Base-by-base conservation (phyloP, 2,113 vertebrate genomes). In the Genyomyrus donnyi region DNA sequence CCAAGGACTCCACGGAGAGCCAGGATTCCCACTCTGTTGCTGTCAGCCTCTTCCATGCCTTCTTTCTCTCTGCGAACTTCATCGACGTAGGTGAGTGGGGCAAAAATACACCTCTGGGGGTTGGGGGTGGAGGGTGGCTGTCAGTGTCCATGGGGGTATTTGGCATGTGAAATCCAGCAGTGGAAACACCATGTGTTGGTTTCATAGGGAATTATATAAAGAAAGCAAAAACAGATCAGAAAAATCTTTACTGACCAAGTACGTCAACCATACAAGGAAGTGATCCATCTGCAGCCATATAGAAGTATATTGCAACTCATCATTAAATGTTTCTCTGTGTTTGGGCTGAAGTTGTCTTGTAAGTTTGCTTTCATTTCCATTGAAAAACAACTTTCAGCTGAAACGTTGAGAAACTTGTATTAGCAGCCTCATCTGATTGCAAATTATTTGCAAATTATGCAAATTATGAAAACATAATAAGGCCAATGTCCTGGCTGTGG, bases 1-100 rank as follows among this genome's bases (percentile, higher is more conserved):
- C 35, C 24, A 31, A 80, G 31, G 31, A 0, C 88, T 42, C 31
- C 49, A 84, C 3, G 39, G 21, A 83, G 70, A 24, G 45, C 48
- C 31, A 0, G 70, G 93, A 95, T 86, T 95, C 94, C 3, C 91
- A 89, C 8, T 58, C 92, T 87, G 94, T 93, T 91, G 91, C 91
- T 0, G 58, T 88, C 80, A 92, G 92, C 89, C 90, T 94, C 31
- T 93, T 91, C 91, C 94, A 93, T 91, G 93, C 91, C 91, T 94
- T 92, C 93, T 95, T 96, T 92, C 92, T 96, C 90, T 94, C 95
- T 0, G 90, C 93, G n/a, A 95, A 93, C 88, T n/a, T 92, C 93
- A 92, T 93, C 90, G 46, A 11, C 49, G 92, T 95, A 0, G 96
- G 95, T 96, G 89, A 95, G 96, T 95, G 77, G 48, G 58, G 15